phyloP scores from a whole-genome alignment of 2,888 invertebrate genomes.

The Chelonus formosanus region DNA sequence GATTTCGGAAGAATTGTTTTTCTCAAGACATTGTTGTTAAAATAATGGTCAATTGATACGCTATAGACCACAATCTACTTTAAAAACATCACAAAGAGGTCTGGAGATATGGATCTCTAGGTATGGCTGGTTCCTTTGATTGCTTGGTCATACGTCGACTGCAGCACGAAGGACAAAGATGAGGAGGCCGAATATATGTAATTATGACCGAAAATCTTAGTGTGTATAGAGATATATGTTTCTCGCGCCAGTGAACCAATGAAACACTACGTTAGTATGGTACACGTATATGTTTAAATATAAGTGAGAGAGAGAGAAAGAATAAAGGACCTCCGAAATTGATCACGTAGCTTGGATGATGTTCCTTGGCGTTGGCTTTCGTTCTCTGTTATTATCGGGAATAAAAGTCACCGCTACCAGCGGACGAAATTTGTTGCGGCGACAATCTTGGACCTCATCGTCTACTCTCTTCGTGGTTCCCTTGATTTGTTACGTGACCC shows the following conservation, averaged over 20 bases:
- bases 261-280: conserved; percentile 28
- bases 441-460: conserved; percentile 52
- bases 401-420: conserved; percentile 65
- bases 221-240: conserved; percentile 19
- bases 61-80: no score
- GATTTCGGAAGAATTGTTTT: no score
- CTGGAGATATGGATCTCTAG: no score
- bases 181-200: conserved; percentile 48
- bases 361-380: conserved; percentile 27
- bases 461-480: conserved; percentile 14
- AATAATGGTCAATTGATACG: no score
- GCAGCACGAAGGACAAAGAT: conserved; percentile 27
- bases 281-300: conserved; percentile 39
- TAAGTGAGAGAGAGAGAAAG: background rate
- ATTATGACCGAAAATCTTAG: conserved; percentile 62
- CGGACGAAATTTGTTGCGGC: conserved; percentile 53
- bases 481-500: conserved; percentile 34
- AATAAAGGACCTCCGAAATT: conserved; percentile 49
- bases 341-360: conserved; percentile 58
- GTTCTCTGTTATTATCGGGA: conserved; percentile 64
- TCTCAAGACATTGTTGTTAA: no score
- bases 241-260: conserved; percentile 37
- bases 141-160: conserved; percentile 26
- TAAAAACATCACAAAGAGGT: no score
- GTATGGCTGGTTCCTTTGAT: background rate